Base-by-base conservation (phyloP, 2,113 vertebrate genomes). In the Cryptoleucopteryx plumbea region DNA sequence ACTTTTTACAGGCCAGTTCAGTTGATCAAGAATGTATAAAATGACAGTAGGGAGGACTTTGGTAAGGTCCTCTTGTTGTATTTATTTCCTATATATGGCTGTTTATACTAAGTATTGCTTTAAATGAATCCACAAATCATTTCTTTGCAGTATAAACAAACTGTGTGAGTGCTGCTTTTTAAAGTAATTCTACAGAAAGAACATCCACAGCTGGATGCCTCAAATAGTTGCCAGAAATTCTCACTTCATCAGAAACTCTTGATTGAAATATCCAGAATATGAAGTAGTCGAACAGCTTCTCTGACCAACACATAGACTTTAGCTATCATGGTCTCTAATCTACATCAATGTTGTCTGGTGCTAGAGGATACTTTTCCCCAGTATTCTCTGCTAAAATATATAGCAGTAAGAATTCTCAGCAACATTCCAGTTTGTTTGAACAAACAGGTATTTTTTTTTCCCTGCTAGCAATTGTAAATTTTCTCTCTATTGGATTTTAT, bases 151-250 rank as follows among this genome's bases (percentile, higher is more conserved):
- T 31, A 70, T 38, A 84, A 87, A 92, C 16, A 58, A 56, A 80
- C 38, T 18, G 11, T 50, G 29, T 0, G 0, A 73, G 48, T 55
- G 26, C 19, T 73, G 31, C 0, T 9, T 6, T 77, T 80, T 40
- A 18, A 78, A 31, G 16, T 21, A 86, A 73, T 53, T 73, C 32
- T 52, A 65, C 86, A 34, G 52, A 52, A 89, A 48, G 19, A 55
- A 52, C 7, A 65, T 74, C 22, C 52, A 55, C 40, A 77, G 25
- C 6, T 50, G 43, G 42, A 80, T 67, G 67, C 36, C 58, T 67
- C 42, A 83, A 72, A 74, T 27, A 84, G 59, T 32, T 62, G n/a
- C 22, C 86, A 52, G 38, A 58, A 58, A 78, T 34, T 58, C 14
- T 70, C 23, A 43, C 27, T 71, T 58, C 27, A 52, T 70, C 50